Base-by-base conservation (phyloP, 2,888 invertebrate genomes). In the Lasius fuliginosus region DNA sequence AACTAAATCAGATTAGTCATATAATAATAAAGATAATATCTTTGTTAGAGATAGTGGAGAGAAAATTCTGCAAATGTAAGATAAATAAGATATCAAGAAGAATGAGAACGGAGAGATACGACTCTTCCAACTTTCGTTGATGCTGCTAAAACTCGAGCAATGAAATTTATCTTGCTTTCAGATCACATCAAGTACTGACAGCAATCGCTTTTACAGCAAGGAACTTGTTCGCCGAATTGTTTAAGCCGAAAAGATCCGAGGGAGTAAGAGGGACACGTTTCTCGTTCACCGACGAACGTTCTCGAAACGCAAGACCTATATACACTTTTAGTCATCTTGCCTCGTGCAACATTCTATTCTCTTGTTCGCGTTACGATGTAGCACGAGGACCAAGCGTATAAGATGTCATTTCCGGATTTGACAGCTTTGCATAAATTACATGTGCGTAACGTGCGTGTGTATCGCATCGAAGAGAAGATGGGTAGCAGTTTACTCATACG, bases 351-450 rank as follows among this genome's bases (percentile, higher is more conserved):
- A 36, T 68, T 60, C 11, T 30, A 53, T 42, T 68, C 42, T 23
- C 82, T 82, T 85, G 77, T 77, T 85, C 67, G 46, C 58, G 49
- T 67, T 49, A 58, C 46, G 27, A 62, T 15, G 62, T 33, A 18
- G 33, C 27, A 33, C 30, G 60, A 42, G 11, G 30, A 27, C 40
- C 42, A 42, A 11, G 58, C n/a, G 23, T 71, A 58, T 46, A 71
- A 79, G 60, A 73, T 60, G 76, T 77, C 67, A 83, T 85, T 82
- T 60, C 74, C 82, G 46, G 76, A 30, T 85, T 86, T 85, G 85
- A 86, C 82, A 85, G 76, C 56, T 62, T 69, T 64, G 85, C 85
- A 85, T 86, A 82, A 86, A 86, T 86, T 85, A 85, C 85, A 46
- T 27, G 58, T 23, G 36, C 60, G 69, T 60, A 77, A 46, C 58